Evolutionary conservation across 2,113 vertebrate species (phyloP).

Genomic region (Epinephelus lanceolatus): DNA sequence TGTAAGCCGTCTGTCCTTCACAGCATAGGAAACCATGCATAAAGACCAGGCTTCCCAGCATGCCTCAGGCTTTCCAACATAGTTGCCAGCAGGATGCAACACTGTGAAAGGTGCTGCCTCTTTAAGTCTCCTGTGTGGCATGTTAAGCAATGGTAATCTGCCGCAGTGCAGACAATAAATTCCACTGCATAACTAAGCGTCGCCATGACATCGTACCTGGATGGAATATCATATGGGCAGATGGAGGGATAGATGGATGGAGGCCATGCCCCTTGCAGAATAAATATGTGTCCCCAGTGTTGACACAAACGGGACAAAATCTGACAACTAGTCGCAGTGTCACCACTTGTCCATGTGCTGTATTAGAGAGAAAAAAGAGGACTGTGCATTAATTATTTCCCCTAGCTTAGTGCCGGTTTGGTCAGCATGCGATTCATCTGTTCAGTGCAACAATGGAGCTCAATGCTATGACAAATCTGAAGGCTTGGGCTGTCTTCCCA

Average conservation of each 20-base stretch:
- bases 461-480: constrained; percentile 76
- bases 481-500: constrained; percentile 72
- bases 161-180: constrained; percentile 85
- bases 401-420: constrained; percentile 53
- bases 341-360: constrained; percentile 43
- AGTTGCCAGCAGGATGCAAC: constrained; percentile 77
- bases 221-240: constrained; percentile 74
- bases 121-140: constrained; percentile 81
- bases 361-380: constrained; percentile 37
- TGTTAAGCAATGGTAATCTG: constrained; percentile 86
- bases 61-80: constrained; percentile 68
- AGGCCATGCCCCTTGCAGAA: constrained; percentile 56
- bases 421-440: constrained; percentile 76
- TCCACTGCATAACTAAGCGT: constrained; percentile 81
- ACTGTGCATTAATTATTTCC: constrained; percentile 72
- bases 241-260: constrained; percentile 49
- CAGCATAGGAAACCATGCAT: constrained; percentile 59
- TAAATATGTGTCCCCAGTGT: constrained; percentile 57
- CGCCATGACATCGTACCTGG: constrained; percentile 79
- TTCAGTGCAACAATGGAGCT: constrained; percentile 75
- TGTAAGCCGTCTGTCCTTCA: constrained; percentile 60
- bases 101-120: constrained; percentile 76
- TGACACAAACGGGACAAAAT: constrained; percentile 66
- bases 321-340: constrained; percentile 45
- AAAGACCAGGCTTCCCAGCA: constrained; percentile 69